Evolutionary conservation across 30 jellyfish, hydroid and myxozoan species (phyloP), one percentile per base, ranked within the genome.

Genomic region (Chrysaora quinquecirrha): DNA sequence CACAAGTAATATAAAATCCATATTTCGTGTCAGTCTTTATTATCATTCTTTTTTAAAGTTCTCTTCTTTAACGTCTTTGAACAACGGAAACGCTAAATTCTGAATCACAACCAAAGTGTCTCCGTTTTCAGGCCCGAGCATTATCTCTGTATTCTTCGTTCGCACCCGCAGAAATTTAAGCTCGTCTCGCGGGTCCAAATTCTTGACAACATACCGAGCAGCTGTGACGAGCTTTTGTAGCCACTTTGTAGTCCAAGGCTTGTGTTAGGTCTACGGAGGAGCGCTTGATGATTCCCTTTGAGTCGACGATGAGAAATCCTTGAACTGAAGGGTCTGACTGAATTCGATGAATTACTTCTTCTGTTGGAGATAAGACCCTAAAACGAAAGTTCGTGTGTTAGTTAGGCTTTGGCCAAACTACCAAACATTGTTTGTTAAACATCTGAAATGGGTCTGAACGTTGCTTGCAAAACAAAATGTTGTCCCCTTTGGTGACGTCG

Each of bases 131-230:
- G 96, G 96, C 47, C 87, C 96, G 19, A 87, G 33, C 91, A 87
- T 74, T 30, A 87, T 65, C 46, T 87, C 96, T 34, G 87, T 52
- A 58, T 48, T 76, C 71, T 70, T 71, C 48, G 96, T 87, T 38
- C 90, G 73, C 38, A 87, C 65, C 6, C 96, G 87, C 73, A 87
- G 80, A 29, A 76, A 75, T 27, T 49, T 71, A 21, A 87, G 87
- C 19, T 87, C 96, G 30, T 87, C 96, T 48, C 89, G 58, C 83
- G 96, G 96, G 76, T 87, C 96, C 67, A 87, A 56, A 78, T 69
- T 87, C 78, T 77, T 87, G 1, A 87, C 90, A 76, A 65, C 86
- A 27, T 69, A 76, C 54, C 90, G 58, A 49, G 96, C 90, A 48
- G 87, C 87, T 22, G 77, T 29, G 50, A 84, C 83, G 54, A 84